Percentiles rank a stretch among this genome's conserved stretches.
Evolutionary conservation across 2,888 invertebrate species (phyloP).

Genomic region (Pogonocherus hispidulus): DNA sequence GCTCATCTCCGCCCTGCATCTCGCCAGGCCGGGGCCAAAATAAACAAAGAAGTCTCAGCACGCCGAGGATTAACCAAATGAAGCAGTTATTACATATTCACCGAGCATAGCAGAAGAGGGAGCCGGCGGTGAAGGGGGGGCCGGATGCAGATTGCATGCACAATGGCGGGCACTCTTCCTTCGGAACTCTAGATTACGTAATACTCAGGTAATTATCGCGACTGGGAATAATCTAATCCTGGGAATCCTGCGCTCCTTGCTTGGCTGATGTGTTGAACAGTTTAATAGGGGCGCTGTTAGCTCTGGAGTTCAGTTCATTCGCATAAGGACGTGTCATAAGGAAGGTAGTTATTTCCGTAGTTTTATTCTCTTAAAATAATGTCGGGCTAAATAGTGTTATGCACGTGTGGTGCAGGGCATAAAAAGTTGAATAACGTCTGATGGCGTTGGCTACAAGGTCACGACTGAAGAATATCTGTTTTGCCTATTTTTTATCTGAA

Average conservation of each 20-base stretch:
- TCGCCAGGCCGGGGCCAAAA: neutral
- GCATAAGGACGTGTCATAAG: neutral
- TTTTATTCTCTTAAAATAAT: too few species aligned
- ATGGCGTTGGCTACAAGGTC: too few species aligned
- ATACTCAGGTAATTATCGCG: conserved; percentile 43
- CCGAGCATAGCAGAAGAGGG: conserved; percentile 47
- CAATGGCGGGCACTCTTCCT: conserved; percentile 36
- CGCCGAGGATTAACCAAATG: conserved; percentile 55
- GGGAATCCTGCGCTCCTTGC: neutral
- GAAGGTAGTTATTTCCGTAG: neutral
- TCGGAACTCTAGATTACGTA: conserved; percentile 32
- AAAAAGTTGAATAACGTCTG: too few species aligned
- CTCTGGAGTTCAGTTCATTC: neutral
- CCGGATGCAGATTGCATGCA: conserved; percentile 57
- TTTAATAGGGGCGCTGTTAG: neutral
- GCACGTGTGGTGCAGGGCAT: too few species aligned
- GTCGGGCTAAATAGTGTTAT: too few species aligned
- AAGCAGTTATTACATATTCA: conserved; percentile 59
- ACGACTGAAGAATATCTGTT: too few species aligned
- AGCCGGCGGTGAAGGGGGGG: conserved; percentile 47
- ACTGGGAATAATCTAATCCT: conserved; percentile 29
- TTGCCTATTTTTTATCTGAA: too few species aligned
- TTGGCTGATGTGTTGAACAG: neutral
- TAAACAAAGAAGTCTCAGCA: conserved; percentile 2
- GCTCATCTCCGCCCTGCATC: neutral